Conservation (phyloP, 2,113 vertebrate genomes). For the Saccopteryx leptura region DNA sequence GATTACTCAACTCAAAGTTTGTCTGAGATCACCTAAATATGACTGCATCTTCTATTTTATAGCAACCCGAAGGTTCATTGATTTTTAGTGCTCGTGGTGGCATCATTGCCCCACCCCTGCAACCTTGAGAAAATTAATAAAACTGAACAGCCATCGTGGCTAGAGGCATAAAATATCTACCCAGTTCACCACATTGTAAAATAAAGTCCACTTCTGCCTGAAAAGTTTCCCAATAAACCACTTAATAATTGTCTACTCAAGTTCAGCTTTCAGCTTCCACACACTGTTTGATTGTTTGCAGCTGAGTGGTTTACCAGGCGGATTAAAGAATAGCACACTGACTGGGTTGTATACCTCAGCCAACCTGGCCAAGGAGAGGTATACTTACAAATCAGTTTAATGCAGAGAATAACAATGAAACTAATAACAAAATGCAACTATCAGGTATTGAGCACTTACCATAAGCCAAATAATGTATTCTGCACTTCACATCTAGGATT, state of each 20-base stretch:
- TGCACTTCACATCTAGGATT: neutral
- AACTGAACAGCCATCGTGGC: conserved; percentile 9
- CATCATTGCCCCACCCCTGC: neutral
- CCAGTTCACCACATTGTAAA: conserved; percentile 51
- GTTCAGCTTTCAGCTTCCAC: neutral
- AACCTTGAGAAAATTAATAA: conserved; percentile 70
- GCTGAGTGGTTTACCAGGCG: neutral
- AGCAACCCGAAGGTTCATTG: neutral
- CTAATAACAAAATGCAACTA: neutral
- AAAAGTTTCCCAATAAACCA: conserved; percentile 34
- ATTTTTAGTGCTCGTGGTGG: conserved; percentile 5
- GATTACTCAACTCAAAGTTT: neutral
- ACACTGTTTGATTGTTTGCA: conserved; percentile 39
- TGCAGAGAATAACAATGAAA: neutral
- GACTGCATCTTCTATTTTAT: neutral
- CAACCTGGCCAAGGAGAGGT: conserved; percentile 2
- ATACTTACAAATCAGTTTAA: neutral
- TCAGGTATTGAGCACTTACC: neutral
- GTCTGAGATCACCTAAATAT: neutral
- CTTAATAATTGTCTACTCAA: neutral
- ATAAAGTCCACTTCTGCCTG: conserved; percentile 43
- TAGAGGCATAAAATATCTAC: neutral
- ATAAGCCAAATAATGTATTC: neutral
- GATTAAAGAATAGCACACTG: neutral
- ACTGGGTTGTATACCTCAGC: neutral